Evolutionary conservation across 2,797 vertebrate genomes (phyloP).

Genomic region (Microctenopoma stevenorrisi): DNA sequence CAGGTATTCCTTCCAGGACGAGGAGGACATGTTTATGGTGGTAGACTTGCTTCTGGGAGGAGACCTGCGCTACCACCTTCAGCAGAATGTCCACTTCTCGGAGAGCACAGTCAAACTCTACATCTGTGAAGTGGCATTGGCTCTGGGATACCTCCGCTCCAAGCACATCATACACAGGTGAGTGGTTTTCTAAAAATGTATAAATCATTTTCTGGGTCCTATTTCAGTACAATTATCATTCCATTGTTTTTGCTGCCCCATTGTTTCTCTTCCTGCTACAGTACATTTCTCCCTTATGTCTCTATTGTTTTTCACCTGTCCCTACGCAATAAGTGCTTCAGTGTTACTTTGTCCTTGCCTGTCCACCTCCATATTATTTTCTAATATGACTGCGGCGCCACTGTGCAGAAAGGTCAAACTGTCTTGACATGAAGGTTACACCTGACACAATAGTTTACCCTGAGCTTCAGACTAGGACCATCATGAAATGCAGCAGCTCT

Average conservation of each 20-base stretch:
- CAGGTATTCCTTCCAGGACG: slow-evolving; percentile 99
- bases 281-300: not conserved
- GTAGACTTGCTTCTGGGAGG: slow-evolving; percentile 96
- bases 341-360: slow-evolving; percentile 57
- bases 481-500: slow-evolving; percentile 43
- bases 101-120: slow-evolving; percentile 94
- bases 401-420: slow-evolving; percentile 51
- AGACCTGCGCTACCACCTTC: slow-evolving; percentile 96
- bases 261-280: slow-evolving; percentile 1
- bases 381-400: slow-evolving; percentile 32
- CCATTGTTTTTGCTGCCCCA: not conserved
- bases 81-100: slow-evolving; percentile 93
- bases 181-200: not conserved
- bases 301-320: slow-evolving; percentile 10
- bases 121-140: slow-evolving; percentile 92
- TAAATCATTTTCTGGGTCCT: not conserved
- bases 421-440: slow-evolving; percentile 55
- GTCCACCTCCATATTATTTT: slow-evolving; percentile 49
- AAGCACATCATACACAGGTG: slow-evolving; percentile 96
- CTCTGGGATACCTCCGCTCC: slow-evolving; percentile 92
- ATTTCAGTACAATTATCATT: not conserved
- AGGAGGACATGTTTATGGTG: slow-evolving; percentile 99
- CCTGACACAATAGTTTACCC: slow-evolving; percentile 66
- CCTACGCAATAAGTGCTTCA: not conserved
- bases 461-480: slow-evolving; percentile 42